Evolutionary conservation across 2,888 invertebrate genomes (phyloP).

Genomic region (Loripinus fragilis): DNA sequence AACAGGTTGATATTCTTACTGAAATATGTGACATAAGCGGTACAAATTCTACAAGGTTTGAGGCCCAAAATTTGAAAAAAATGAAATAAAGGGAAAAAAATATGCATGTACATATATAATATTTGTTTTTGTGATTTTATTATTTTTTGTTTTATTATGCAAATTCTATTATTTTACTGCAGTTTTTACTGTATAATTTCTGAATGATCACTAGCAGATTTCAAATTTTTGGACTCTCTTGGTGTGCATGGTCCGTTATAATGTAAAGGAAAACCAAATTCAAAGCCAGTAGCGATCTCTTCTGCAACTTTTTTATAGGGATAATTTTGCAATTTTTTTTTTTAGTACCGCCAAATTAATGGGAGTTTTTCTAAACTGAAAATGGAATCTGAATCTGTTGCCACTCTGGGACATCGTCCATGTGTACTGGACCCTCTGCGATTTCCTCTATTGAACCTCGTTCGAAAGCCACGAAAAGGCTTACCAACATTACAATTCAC

Average conservation of each 20-base stretch:
- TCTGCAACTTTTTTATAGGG: background rate
- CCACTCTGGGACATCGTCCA: background rate
- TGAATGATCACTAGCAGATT: conserved; percentile 14
- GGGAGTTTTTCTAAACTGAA: conserved; percentile 12
- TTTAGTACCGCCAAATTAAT: background rate
- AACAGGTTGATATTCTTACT: no score
- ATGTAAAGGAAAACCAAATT: conserved; percentile 22
- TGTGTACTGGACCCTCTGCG: background rate
- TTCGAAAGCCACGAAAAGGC: background rate
- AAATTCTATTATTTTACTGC: no score
- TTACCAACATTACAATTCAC: background rate
- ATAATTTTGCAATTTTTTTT: conserved; percentile 3
- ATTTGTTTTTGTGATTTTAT: no score
- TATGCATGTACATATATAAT: no score
- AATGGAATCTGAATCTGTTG: background rate
- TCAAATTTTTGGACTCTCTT: conserved; percentile 10
- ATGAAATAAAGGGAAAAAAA: no score
- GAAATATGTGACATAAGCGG: no score
- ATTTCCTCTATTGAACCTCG: background rate
- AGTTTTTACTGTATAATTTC: conserved; percentile 9
- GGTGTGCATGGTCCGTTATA: conserved; percentile 1
- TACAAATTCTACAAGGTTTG: no score
- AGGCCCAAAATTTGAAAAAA: no score
- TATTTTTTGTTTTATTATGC: no score
- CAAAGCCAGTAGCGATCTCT: conserved; percentile 19